Base-by-base conservation (phyloP, 2,797 vertebrate genomes). In the Hapalemur alaotrensis region DNA sequence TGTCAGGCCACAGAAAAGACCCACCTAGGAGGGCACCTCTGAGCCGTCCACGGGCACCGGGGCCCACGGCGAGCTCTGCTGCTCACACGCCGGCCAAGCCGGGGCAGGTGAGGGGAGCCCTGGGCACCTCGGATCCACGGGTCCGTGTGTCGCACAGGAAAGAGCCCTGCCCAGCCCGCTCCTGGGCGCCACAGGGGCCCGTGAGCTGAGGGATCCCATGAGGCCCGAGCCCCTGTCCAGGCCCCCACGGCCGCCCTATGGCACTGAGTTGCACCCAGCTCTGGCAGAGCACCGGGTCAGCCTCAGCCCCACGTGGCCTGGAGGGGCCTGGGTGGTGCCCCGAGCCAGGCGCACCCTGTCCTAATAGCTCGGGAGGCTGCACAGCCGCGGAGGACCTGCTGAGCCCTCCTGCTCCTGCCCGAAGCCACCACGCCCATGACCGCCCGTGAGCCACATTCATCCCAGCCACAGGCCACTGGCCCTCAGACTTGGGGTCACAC, bases 401-500 rank as follows among this genome's bases (percentile, higher is more conserved):
- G 13, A 54, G 23, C n/a, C 32, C n/a, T 54, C 22, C 32, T 79
- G 50, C 76, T 79, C n/a, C 67, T 38, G 4, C 67, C 67, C 4
- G 20, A 35, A 69, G 10, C 67, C 20, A 0, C n/a, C n/a, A 5
- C 5, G 6, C 13, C 30, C 17, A n/a, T 9, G 0, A 5, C n/a
- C 38, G n/a, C 13, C 75, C 50, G 1, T 41, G n/a, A 80, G 52
- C 79, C 54, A 43, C 22, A 3, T 43, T 61, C 17, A 0, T 81
- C 54, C 38, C 54, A 81, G 15, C 38, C 15, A 38, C 3, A 2
- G 76, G 13, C 50, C 35, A 15, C n/a, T 38, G n/a, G 52, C 13
- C 50, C n/a, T 79, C n/a, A 54, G 50, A 54, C n/a, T 38, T n/a
- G 35, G 76, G 76, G 76, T 28, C 57, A 8, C 12, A 0, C 75